Percentiles rank a stretch among this genome's conserved stretches.
Conservation (phyloP, 2,113 vertebrate species). For the Lichenostomus cassidix region DNA sequence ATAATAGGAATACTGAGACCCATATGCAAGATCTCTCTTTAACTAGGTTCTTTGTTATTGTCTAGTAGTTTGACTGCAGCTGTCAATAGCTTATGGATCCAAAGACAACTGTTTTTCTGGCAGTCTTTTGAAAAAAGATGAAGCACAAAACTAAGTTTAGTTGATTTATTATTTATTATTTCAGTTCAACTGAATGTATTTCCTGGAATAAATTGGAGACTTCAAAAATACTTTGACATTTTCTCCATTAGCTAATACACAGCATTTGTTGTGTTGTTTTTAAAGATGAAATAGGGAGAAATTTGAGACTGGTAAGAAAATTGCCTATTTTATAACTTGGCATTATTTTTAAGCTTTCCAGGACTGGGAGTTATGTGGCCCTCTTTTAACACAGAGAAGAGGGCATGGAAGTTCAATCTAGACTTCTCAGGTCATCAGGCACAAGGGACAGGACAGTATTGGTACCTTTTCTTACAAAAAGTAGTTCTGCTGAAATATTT, state of each 20-base stretch:
- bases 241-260: constrained; percentile 40
- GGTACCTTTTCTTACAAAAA: background rate
- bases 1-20: constrained; percentile 30
- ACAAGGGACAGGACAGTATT: background rate
- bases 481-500: background rate
- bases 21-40: constrained; percentile 45
- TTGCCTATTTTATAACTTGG: background rate
- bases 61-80: constrained; percentile 54
- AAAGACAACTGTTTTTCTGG: constrained; percentile 58
- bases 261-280: background rate
- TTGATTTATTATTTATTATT: constrained; percentile 70
- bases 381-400: background rate
- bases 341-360: background rate
- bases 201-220: constrained; percentile 56
- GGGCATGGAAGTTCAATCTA: background rate
- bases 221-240: constrained; percentile 54
- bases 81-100: constrained; percentile 67
- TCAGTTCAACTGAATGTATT: constrained; percentile 30
- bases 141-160: constrained; percentile 58
- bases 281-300: background rate
- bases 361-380: background rate
- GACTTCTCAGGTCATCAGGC: background rate
- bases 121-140: constrained; percentile 68
- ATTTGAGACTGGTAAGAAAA: background rate
- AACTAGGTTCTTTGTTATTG: constrained; percentile 57